Conservation (phyloP, 2,888 invertebrate genomes). For the Pardosa pseudoannulata region DNA sequence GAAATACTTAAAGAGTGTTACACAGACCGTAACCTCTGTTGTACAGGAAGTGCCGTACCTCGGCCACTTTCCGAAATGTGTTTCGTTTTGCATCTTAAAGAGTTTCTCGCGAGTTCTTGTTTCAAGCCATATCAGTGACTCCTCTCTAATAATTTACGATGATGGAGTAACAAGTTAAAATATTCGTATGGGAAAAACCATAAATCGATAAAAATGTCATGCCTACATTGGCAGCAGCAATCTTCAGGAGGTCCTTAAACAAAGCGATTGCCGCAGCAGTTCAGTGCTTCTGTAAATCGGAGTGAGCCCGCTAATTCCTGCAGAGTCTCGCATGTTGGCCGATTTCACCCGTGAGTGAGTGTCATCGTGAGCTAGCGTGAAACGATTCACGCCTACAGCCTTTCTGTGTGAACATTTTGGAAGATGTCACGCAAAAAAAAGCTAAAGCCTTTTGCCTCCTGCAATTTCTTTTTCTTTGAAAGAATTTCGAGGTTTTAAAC, state of each 20-base stretch:
- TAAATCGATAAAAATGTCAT: conserved; percentile 1
- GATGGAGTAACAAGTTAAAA: conserved; percentile 12
- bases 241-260: neutral
- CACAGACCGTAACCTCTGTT: too few relatives aligned
- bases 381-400: conserved; percentile 46
- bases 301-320: conserved; percentile 29
- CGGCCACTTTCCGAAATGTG: too few relatives aligned
- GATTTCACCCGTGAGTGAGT: conserved; percentile 47
- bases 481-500: neutral
- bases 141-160: too few relatives aligned
- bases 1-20: too few relatives aligned
- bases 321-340: conserved; percentile 27
- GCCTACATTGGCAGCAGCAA: conserved; percentile 1
- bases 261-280: conserved; percentile 31
- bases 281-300: conserved; percentile 46
- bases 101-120: too few relatives aligned
- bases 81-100: too few relatives aligned
- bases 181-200: neutral
- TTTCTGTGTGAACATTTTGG: conserved; percentile 21
- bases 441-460: conserved; percentile 11
- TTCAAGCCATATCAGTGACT: too few relatives aligned
- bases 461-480: conserved; percentile 5
- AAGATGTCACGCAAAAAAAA: conserved; percentile 46
- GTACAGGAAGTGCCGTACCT: too few relatives aligned
- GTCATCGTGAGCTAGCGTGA: conserved; percentile 28